A percentile compares a stretch with the other conserved stretches of the same genome.
These are phyloP conservation scores for Archaeoteleia sp. DNA, from an alignment of 2,888 invertebrate species.

Conservation along the genomic window DNA sequence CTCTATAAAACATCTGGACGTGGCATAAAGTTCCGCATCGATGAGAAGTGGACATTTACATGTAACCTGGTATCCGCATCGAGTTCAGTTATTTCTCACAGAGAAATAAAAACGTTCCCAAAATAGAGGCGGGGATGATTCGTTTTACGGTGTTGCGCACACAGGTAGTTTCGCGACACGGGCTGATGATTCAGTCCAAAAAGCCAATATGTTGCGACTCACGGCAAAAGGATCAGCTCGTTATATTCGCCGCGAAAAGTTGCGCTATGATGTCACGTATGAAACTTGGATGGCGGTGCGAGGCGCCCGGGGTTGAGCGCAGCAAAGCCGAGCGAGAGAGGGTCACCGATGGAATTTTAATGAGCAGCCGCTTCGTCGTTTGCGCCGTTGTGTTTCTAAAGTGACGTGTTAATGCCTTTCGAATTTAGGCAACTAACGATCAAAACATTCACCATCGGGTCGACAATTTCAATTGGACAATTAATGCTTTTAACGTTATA, in stretches of 20 bases:
- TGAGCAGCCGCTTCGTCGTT: slow-evolving; percentile 66
- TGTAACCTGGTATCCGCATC: slow-evolving; percentile 36
- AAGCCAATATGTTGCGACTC: slow-evolving; percentile 45
- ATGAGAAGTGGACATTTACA: slow-evolving; percentile 53
- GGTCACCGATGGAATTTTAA: slow-evolving; percentile 69
- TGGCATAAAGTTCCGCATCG: slow-evolving; percentile 52
- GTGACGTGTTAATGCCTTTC: slow-evolving; percentile 67
- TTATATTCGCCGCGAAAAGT: slow-evolving; percentile 36
- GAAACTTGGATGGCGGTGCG: slow-evolving; percentile 48
- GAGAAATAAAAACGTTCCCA: slow-evolving; percentile 37
- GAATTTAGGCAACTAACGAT: slow-evolving; percentile 58
- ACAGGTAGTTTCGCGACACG: slow-evolving; percentile 45
- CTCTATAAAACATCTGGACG: slow-evolving; percentile 52
- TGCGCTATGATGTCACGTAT: slow-evolving; percentile 44
- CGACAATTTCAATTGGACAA: slow-evolving; percentile 31
- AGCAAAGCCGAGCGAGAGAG: slow-evolving; percentile 50
- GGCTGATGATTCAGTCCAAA: slow-evolving; percentile 45
- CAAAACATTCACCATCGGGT: slow-evolving; percentile 13
- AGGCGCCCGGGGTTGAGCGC: slow-evolving; percentile 37
- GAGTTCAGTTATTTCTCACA: slow-evolving; percentile 47
- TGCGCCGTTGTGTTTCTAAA: slow-evolving; percentile 59
- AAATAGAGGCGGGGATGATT: slow-evolving; percentile 44
- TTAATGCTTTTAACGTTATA: slow-evolving; percentile 29
- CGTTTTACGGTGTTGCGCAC: slow-evolving; percentile 43
- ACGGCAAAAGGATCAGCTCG: slow-evolving; percentile 43